Base-by-base conservation (phyloP, 2,888 invertebrate species). In the Tromatobia lineatoria region DNA sequence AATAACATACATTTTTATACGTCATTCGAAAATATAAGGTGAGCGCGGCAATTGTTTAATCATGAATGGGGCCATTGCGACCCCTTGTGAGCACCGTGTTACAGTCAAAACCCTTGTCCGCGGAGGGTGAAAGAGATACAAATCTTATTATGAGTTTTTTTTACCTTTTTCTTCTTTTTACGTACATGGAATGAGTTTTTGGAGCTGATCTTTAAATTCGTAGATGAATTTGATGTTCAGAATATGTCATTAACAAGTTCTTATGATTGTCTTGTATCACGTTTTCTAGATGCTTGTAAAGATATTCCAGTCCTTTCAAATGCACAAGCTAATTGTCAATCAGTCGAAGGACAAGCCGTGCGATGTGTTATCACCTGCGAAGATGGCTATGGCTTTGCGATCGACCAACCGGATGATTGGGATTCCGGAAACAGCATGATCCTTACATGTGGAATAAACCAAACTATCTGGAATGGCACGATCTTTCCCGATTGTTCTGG, bases 331-430 rank as follows among this genome's bases (percentile, higher is more conserved):
- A 93, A 94, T 61, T 95, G 95, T 86, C 92, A 93, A 0, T 92
- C 93, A 57, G 91, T 92, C n/a, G 90, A 91, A 0, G 74, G 71
- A 1, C 92, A 93, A 11, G 94, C 93, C 7, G 94, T 94, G 0
- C 93, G 94, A 82, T 96, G 96, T 88, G 93, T 94, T 4, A 91
- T 96, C 25, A 94, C 94, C 10, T 96, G 96, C 89, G 92, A 95
- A 69, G 94, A 95, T 75, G 96, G 96, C 0, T 96, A 95, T 88
- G 95, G 95, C 3, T 95, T 96, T 88, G 95, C 95, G 15, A 90
- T 94, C 85, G 92, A 91, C 13, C 93, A 94, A 3, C 90, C 78
- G 15, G 84, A 85, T 64, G 71, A 80, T 54, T 90, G 77, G 11
- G 83, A 86, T 47, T 54, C 83, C 45, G 75, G 78, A 2, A 15